Percentiles rank a stretch among this genome's conserved stretches.
Conservation (phyloP, 2,113 vertebrate species). For the Cacatua alba region DNA sequence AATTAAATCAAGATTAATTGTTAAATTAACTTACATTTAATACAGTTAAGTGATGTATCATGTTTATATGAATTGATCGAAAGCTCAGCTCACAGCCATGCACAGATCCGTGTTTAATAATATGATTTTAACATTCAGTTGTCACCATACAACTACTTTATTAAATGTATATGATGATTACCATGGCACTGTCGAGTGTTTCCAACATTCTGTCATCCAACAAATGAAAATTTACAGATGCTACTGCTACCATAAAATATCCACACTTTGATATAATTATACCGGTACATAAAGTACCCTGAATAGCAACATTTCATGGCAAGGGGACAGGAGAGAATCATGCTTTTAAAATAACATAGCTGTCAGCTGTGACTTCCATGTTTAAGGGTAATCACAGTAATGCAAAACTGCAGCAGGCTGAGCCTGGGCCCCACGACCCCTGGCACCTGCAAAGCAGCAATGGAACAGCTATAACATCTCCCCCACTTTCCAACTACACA, state of each 20-base stretch:
- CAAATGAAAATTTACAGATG: neutral
- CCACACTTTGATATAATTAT: neutral
- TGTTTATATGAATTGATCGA: slow-evolving; percentile 2
- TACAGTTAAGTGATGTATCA: neutral
- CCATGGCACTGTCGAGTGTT: neutral
- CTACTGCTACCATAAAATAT: neutral
- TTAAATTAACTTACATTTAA: slow-evolving; percentile 37
- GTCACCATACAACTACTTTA: neutral
- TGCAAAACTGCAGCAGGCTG: neutral
- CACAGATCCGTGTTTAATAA: slow-evolving; percentile 30
- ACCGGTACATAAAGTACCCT: neutral
- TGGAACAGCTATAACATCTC: neutral
- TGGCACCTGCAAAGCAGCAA: neutral
- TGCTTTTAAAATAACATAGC: neutral
- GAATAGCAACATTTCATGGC: neutral
- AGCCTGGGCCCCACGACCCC: neutral
- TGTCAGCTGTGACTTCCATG: neutral
- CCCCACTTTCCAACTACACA: fast-evolving
- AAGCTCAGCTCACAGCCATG: neutral
- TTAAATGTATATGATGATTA: neutral
- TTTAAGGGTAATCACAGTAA: neutral
- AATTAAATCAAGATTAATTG: slow-evolving; percentile 42
- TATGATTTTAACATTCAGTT: neutral
- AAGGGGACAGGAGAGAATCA: neutral
- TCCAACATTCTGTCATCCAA: neutral